These are phyloP conservation scores for Stenichneumon culpator DNA, from an alignment of 2,888 invertebrate genomes.

Conservation along the genomic window DNA sequence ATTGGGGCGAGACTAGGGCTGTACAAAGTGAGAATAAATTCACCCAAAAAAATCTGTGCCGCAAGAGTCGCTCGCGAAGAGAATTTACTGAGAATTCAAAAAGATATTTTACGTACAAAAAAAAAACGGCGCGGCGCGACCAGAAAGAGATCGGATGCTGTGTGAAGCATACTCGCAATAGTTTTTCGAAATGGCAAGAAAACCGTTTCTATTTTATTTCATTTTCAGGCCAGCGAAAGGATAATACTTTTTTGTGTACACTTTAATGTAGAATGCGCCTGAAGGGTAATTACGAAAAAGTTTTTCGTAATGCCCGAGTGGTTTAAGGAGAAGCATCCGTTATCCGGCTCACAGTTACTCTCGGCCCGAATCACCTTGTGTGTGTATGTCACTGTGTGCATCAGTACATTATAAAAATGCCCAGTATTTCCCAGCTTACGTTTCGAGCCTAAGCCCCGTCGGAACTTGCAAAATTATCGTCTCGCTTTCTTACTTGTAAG, in stretches of 20 bases:
- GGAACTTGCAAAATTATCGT: slow-evolving; percentile 52
- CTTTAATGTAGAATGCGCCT: slow-evolving; percentile 25
- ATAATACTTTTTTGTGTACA: slow-evolving; percentile 45
- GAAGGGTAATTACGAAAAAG: slow-evolving; percentile 75
- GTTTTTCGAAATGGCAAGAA: slow-evolving; percentile 14
- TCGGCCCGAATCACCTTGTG: slow-evolving; percentile 29
- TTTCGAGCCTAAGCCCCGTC: slow-evolving; percentile 27
- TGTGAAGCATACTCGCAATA: neutral
- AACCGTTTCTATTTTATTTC: neutral
- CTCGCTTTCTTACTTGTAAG: slow-evolving; percentile 30
- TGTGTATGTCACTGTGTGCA: slow-evolving; percentile 70
- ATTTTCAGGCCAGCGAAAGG: slow-evolving; percentile 26
- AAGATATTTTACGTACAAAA: no score
- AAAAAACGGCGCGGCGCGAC: no score
- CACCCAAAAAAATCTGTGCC: no score
- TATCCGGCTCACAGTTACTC: slow-evolving; percentile 76
- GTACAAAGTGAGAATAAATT: no score
- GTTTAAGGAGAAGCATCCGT: slow-evolving; percentile 79
- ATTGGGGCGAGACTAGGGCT: no score
- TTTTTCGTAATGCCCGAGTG: slow-evolving; percentile 71
- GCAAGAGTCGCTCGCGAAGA: no score
- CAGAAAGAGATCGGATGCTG: no score
- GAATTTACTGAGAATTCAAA: no score
- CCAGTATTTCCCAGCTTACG: slow-evolving; percentile 66
- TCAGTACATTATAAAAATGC: slow-evolving; percentile 76